Evolutionary conservation across 2,888 invertebrate species (phyloP).

Genomic region (Mythimna ferrago): DNA sequence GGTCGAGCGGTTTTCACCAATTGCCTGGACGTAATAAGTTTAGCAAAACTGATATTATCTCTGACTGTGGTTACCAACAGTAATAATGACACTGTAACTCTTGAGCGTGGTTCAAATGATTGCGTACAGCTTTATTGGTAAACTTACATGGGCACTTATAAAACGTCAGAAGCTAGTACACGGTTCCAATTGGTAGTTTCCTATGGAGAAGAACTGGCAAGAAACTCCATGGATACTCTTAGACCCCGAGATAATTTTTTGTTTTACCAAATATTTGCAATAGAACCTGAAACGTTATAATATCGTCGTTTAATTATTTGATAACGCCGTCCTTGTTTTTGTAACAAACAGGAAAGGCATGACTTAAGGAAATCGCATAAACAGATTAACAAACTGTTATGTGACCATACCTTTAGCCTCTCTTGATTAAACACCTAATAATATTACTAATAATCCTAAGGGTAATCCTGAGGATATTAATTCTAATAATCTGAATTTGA

Average conservation of each 20-base stretch:
- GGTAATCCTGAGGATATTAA: constrained; percentile 10
- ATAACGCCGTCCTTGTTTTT: constrained; percentile 10
- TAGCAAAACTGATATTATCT: background rate
- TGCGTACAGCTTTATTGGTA: no score
- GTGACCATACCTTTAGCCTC: background rate
- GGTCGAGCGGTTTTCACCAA: background rate
- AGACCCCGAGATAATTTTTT: background rate
- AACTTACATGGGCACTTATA: no score
- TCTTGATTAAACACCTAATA: constrained; percentile 6
- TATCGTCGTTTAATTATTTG: background rate
- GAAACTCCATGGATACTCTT: no score
- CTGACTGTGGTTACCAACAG: background rate
- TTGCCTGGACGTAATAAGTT: background rate
- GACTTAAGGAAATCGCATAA: background rate
- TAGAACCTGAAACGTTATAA: background rate
- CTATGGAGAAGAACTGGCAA: no score
- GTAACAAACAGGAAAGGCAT: constrained; percentile 23
- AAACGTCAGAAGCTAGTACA: no score
- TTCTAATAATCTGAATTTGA: constrained; percentile 33
- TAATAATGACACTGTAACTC: no score
- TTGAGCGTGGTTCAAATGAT: no score
- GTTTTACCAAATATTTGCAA: background rate
- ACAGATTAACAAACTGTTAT: constrained; percentile 18
- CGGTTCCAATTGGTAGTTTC: no score
- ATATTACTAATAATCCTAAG: background rate